Evolutionary conservation across 2,797 vertebrate genomes (phyloP), one percentile per base, ranked within the genome.

Genomic region (Nyctibius grandis): DNA sequence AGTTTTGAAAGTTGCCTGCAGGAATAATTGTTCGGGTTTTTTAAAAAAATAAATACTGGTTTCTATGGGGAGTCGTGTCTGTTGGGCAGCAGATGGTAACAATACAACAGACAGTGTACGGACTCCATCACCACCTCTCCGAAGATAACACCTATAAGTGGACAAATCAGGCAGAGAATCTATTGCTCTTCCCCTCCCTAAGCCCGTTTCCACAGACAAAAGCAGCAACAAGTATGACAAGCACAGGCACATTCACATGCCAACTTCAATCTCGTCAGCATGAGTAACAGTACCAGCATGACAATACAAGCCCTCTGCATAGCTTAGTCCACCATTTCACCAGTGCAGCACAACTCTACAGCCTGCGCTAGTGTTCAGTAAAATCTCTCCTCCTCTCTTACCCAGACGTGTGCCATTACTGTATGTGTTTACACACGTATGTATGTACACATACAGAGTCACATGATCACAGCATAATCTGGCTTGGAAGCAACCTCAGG

Each of bases 201-300:
- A 25, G 42, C 47, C 8, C 0, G 2, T 28, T 69, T 74, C 56
- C 44, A 86, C 53, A 79, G 63, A 61, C 77, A 87, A 86, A 89
- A 78, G 63, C 83, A 69, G 69, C 63, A 92, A 7, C 51, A 68
- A 84, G 28, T 22, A 74, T 1, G 10, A 86, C 88, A 95, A 88
- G 93, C 80, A 75, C 57, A 85, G 88, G 64, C 94, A 85, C 38
- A 92, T 69, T 31, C n/a, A 1, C 80, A 59, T 42, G 80, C 77
- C 95, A 96, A 8, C 92, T 82, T 38, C 69, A 61, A 20, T 11
- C 73, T 63, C 2, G 1, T 45, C 65, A 70, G 80, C 10, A 33
- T 34, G 93, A 96, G 45, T 53, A 88, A 94, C 28, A 82, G 77
- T 4, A 54, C 38, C 48, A 56, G 82, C 53, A 31, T 84, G 88